Conservation (phyloP, 2,797 vertebrate genomes). For the Triplophysa bombifrons region DNA sequence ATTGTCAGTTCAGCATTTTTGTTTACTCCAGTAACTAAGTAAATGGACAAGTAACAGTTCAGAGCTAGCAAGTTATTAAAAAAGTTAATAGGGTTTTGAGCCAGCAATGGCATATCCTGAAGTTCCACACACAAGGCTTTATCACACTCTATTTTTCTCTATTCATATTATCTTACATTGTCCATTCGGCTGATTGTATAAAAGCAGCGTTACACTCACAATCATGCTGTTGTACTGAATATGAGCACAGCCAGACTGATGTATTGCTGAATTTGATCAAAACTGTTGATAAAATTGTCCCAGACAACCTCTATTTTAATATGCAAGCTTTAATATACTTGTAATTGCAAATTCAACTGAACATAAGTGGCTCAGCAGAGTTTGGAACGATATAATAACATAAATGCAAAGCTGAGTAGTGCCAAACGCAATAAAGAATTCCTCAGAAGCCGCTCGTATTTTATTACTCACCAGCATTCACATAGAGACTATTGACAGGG, state of each 20-base stretch:
- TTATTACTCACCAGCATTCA: conserved; percentile 24
- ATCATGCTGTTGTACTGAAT: not conserved
- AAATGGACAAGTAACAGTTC: too few species aligned
- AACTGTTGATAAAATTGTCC: not conserved
- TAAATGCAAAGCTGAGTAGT: not conserved
- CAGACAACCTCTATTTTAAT: not conserved
- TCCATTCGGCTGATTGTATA: not conserved
- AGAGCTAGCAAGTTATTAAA: too few species aligned
- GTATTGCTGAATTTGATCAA: not conserved
- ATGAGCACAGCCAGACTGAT: not conserved
- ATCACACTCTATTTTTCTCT: not conserved
- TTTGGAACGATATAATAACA: conserved; percentile 3
- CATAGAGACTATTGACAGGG: conserved; percentile 18
- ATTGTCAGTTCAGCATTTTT: too few species aligned
- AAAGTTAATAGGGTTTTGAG: too few species aligned
- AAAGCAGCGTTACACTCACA: not conserved
- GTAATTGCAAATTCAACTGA: not conserved
- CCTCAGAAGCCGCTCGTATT: not conserved
- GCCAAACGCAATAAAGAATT: conserved; percentile 9
- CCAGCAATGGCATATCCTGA: not conserved
- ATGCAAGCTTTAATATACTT: not conserved
- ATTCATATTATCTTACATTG: not conserved
- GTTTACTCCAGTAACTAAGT: too few species aligned
- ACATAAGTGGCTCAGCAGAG: conserved; percentile 2
- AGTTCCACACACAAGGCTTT: not conserved